These are phyloP conservation scores for Hippocampus abdominalis DNA, from an alignment of 2,113 vertebrate species.

Conservation along the genomic window DNA sequence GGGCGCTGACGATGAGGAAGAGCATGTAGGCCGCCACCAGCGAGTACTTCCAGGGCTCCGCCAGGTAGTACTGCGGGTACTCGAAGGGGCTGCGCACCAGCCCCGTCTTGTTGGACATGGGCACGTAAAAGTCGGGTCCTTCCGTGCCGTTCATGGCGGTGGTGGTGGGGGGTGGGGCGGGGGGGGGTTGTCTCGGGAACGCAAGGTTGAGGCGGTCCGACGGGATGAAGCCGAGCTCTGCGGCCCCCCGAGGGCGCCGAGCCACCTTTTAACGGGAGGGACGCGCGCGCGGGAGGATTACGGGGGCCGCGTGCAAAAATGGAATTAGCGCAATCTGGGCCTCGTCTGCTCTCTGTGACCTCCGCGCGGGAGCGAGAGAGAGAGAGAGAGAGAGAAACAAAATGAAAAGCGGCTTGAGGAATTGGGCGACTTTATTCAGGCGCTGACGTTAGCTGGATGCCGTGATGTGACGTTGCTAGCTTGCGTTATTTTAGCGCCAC, in stretches of 20 bases:
- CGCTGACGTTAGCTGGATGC: no score
- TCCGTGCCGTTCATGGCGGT: constrained; percentile 91
- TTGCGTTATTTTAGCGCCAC: no score
- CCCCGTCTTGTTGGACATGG: constrained; percentile 91
- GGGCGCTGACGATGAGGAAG: constrained; percentile 85
- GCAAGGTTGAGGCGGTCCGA: constrained; percentile 10
- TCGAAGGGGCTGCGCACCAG: constrained; percentile 92
- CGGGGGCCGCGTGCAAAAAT: constrained; percentile 71
- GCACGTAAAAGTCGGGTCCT: constrained; percentile 91
- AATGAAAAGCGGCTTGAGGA: no score
- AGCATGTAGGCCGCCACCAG: constrained; percentile 91
- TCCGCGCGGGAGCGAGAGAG: no score
- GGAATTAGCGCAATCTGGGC: constrained; percentile 62
- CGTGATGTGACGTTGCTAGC: no score
- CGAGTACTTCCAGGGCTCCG: constrained; percentile 93
- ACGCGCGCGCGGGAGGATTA: constrained; percentile 69
- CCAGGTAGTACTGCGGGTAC: constrained; percentile 93
- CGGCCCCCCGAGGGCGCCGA: constrained; percentile 14
- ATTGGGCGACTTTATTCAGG: no score
- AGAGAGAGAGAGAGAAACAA: no score
- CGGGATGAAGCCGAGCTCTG: constrained; percentile 31
- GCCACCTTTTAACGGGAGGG: constrained; percentile 81
- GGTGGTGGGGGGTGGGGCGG: no score
- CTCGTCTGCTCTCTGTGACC: no score
- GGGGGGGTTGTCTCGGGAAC: constrained; percentile 16